Conservation (phyloP, 2,113 vertebrate genomes). For the Periophthalmodon schlosseri region DNA sequence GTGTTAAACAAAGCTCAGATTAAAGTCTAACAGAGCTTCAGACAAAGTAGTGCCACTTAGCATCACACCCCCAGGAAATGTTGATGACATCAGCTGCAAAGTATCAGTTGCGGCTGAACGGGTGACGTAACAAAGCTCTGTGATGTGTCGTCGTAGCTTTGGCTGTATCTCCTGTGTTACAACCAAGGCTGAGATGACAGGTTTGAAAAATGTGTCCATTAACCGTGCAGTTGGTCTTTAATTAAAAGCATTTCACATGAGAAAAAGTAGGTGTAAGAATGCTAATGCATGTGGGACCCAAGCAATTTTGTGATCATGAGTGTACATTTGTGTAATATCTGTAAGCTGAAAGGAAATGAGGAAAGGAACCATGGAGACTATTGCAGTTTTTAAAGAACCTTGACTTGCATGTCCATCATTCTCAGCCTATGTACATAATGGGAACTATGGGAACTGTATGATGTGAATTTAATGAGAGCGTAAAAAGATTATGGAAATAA, state of each 20-base stretch:
- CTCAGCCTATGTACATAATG: not conserved
- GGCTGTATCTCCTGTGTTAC: not conserved
- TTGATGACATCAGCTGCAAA: no score
- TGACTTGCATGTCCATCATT: not conserved
- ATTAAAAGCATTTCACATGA: slow-evolving; percentile 3
- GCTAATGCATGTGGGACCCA: not conserved
- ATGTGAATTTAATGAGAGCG: not conserved
- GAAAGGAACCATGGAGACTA: not conserved
- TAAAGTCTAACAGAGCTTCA: no score
- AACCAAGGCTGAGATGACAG: not conserved
- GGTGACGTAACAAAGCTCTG: not conserved
- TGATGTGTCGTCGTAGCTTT: not conserved
- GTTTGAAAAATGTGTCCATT: not conserved
- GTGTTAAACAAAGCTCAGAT: no score
- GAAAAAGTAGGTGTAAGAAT: not conserved
- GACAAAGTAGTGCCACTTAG: no score
- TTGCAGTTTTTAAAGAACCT: not conserved
- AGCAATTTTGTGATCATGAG: not conserved
- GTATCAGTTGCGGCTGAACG: not conserved
- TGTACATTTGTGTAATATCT: not conserved
- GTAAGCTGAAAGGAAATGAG: not conserved
- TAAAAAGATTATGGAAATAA: slow-evolving; percentile 1
- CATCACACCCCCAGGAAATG: no score
- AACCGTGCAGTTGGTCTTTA: not conserved
- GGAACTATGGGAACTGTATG: slow-evolving; percentile 3